These are phyloP conservation scores for Eleutherodactylus coqui DNA, from an alignment of 2,797 vertebrate species.

Conservation along the genomic window DNA sequence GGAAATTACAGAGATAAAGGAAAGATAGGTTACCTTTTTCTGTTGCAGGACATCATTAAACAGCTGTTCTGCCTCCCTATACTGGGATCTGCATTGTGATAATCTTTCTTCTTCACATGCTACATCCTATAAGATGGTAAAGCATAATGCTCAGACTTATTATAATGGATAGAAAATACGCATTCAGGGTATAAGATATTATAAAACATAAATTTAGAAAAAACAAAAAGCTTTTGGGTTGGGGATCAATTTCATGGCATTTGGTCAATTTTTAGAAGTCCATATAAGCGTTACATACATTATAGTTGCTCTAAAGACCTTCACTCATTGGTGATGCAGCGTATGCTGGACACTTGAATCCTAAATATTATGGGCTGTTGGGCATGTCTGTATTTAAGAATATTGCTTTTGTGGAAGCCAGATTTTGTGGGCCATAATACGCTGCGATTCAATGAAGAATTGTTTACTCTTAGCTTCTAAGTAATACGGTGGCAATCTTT, in stretches of 20 bases:
- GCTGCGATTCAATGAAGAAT: too few species aligned
- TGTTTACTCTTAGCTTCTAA: too few species aligned
- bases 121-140: slow-evolving; percentile 70
- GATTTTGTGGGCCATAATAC: too few species aligned
- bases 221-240: too few species aligned
- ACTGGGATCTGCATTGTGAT: slow-evolving; percentile 68
- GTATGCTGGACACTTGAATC: background rate
- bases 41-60: slow-evolving; percentile 69
- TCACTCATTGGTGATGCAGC: background rate
- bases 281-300: background rate
- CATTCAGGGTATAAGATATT: too few species aligned
- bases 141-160: slow-evolving; percentile 13
- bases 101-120: slow-evolving; percentile 70
- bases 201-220: background rate
- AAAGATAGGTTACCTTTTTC: slow-evolving; percentile 68
- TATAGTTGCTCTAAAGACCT: background rate
- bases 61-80: slow-evolving; percentile 68
- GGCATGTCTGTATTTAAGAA: too few species aligned
- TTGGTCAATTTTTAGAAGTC: too few species aligned
- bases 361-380: too few species aligned
- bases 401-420: too few species aligned
- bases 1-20: background rate
- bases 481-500: too few species aligned
- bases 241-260: too few species aligned
- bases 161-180: background rate